phyloP scores from a whole-genome alignment of 2,113 vertebrate genomes.

The Pipra filicauda region DNA sequence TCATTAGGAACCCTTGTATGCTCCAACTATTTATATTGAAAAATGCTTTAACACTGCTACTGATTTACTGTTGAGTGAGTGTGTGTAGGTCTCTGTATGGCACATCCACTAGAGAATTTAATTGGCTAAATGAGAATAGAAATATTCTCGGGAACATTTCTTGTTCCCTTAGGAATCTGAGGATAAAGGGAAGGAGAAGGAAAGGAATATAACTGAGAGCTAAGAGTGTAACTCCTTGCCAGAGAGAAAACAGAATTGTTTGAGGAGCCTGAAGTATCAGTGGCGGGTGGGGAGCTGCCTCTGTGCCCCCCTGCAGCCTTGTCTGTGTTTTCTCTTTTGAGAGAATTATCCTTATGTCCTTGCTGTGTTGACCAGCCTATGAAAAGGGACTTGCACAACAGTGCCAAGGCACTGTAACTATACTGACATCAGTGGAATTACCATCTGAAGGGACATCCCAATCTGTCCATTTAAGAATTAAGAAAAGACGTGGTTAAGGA shows the following conservation, averaged over 20 bases:
- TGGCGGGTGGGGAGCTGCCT: background rate
- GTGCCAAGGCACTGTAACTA: background rate
- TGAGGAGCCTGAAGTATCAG: background rate
- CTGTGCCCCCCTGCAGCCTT: background rate
- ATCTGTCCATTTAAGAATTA: background rate
- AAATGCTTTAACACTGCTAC: background rate
- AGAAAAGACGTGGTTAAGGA: background rate
- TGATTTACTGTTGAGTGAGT: background rate
- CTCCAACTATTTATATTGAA: background rate
- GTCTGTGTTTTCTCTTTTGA: background rate
- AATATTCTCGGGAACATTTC: background rate
- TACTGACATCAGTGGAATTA: background rate
- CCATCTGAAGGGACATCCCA: background rate
- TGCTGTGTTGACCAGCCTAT: background rate
- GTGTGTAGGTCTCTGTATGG: background rate
- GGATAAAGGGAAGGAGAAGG: background rate
- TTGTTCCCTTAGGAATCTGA: background rate
- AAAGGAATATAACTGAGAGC: background rate
- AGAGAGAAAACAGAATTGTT: background rate
- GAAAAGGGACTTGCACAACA: background rate
- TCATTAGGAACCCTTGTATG: background rate
- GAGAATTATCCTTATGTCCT: background rate
- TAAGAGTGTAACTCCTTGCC: background rate
- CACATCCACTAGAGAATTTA: background rate
- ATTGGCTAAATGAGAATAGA: slow-evolving; percentile 13